Evolutionary conservation across 2,113 vertebrate genomes (phyloP).

Genomic region (Struthio camelus): DNA sequence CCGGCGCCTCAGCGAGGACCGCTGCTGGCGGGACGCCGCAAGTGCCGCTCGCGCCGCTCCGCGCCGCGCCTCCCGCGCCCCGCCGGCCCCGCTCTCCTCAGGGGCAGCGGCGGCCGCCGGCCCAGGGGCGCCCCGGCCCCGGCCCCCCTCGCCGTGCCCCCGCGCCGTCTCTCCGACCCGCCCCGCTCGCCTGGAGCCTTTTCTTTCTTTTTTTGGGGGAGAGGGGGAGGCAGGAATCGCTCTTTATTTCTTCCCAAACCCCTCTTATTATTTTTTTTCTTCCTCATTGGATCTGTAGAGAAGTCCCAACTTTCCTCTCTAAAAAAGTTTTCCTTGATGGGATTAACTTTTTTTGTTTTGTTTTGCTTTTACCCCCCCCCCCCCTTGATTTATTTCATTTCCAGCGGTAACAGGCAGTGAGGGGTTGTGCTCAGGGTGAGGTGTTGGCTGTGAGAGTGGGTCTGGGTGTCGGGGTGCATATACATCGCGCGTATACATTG

Average conservation of each 20-base stretch:
- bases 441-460: neutral
- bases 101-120: neutral
- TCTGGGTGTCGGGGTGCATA: neutral
- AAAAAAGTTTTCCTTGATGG: conserved; percentile 24
- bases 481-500: neutral
- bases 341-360: neutral
- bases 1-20: conserved; percentile 83
- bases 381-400: neutral
- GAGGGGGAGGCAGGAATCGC: neutral
- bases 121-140: neutral
- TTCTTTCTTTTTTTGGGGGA: too few species aligned
- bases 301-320: neutral
- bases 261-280: neutral
- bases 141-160: neutral
- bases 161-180: too few species aligned
- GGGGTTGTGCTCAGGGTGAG: neutral
- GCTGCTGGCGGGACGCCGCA: conserved; percentile 76
- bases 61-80: neutral
- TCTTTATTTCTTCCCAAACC: neutral
- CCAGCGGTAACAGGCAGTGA: neutral
- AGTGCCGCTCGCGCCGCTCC: conserved; percentile 8
- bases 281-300: neutral
- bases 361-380: neutral
- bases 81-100: neutral
- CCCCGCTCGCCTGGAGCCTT: neutral